Evolutionary conservation across 2,113 vertebrate species (phyloP).

Genomic region (Sminthopsis crassicaudata): DNA sequence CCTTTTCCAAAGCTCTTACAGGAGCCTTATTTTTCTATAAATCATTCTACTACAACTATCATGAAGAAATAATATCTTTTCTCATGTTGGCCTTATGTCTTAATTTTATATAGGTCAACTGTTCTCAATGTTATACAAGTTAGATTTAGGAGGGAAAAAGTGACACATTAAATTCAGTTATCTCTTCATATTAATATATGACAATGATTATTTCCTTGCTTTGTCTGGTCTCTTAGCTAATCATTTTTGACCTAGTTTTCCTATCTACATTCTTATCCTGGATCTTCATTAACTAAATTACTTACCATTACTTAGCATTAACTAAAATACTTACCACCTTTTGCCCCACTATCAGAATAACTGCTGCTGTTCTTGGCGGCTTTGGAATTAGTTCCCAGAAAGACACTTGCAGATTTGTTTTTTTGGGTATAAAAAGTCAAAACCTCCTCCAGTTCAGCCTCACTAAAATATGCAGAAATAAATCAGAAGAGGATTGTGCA

Average conservation of each 20-base stretch:
- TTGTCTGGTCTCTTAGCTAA: background rate
- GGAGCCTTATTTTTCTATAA: constrained; percentile 2
- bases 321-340: constrained; percentile 86
- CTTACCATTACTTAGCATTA: no score
- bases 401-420: constrained; percentile 93
- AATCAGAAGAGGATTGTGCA: constrained; percentile 61
- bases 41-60: constrained; percentile 38
- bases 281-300: no score
- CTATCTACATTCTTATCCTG: background rate
- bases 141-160: background rate
- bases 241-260: background rate
- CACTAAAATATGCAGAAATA: constrained; percentile 86
- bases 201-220: background rate
- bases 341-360: constrained; percentile 77
- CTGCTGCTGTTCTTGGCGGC: constrained; percentile 78
- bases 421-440: constrained; percentile 97
- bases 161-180: background rate
- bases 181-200: background rate
- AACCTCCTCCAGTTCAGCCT: constrained; percentile 95
- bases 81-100: background rate
- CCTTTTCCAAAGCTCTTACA: background rate
- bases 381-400: constrained; percentile 89
- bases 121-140: background rate
- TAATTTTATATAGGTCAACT: background rate
- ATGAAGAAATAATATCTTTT: background rate